A percentile compares a stretch with the other conserved stretches of the same genome.
These are phyloP conservation scores for Trichopria drosophilae DNA, from an alignment of 2,888 invertebrate species.

Conservation along the genomic window DNA sequence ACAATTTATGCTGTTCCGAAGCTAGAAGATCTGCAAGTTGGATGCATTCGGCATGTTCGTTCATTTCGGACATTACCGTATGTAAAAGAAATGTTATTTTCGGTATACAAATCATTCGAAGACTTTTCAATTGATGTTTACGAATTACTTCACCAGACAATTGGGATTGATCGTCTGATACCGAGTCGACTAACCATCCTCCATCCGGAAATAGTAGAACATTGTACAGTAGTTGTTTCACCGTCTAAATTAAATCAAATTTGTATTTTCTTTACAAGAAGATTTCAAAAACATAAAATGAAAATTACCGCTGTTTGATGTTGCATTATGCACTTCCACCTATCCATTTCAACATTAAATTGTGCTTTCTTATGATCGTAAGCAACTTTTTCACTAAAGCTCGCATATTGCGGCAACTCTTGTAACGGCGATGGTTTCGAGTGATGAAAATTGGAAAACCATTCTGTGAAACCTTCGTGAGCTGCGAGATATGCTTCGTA, in stretches of 20 bases:
- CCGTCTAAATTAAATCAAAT: slow-evolving; percentile 61
- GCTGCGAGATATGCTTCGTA: slow-evolving; percentile 86
- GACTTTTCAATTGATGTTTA: slow-evolving; percentile 70
- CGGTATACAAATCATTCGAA: slow-evolving; percentile 82
- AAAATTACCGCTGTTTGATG: slow-evolving; percentile 69
- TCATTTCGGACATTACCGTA: slow-evolving; percentile 76
- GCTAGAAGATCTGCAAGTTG: slow-evolving; percentile 80
- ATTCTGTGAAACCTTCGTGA: slow-evolving; percentile 84
- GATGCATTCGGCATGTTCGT: slow-evolving; percentile 74
- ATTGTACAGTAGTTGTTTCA: slow-evolving; percentile 80
- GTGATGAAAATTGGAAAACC: slow-evolving; percentile 83
- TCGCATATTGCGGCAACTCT: slow-evolving; percentile 63
- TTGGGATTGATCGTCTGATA: slow-evolving; percentile 59
- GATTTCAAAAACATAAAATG: slow-evolving; percentile 1
- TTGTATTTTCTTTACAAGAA: not conserved
- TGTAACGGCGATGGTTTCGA: slow-evolving; percentile 75
- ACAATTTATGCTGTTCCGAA: slow-evolving; percentile 76
- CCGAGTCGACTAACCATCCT: slow-evolving; percentile 84
- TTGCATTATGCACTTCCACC: slow-evolving; percentile 72
- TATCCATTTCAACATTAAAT: slow-evolving; percentile 75
- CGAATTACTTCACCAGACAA: slow-evolving; percentile 63
- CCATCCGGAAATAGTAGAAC: slow-evolving; percentile 85
- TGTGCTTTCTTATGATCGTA: slow-evolving; percentile 82
- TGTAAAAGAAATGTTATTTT: slow-evolving; percentile 78
- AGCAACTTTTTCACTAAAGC: slow-evolving; percentile 86